Evolutionary conservation across 2,888 invertebrate species (phyloP).

Genomic region (Cistogaster globosa): DNA sequence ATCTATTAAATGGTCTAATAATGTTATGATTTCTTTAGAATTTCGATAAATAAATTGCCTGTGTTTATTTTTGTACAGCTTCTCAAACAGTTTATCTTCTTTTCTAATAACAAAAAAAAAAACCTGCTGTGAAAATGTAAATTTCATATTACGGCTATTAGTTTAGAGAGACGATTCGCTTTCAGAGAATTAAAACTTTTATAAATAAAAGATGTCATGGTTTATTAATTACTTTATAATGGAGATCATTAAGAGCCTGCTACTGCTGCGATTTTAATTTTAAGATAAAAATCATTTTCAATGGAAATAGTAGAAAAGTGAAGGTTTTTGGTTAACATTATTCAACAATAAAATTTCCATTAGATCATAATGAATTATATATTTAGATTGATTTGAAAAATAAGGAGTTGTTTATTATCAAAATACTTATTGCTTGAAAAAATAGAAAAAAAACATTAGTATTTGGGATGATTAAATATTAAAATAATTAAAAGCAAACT

Average conservation of each 20-base stretch:
- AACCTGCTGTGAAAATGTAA: slow-evolving; percentile 66
- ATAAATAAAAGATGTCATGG: slow-evolving; percentile 63
- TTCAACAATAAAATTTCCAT: slow-evolving; percentile 41
- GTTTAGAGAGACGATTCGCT: slow-evolving; percentile 46
- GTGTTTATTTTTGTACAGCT: slow-evolving; percentile 48
- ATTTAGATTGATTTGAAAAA: slow-evolving; percentile 42
- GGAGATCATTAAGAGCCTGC: slow-evolving; percentile 66
- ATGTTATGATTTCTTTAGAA: slow-evolving; percentile 70
- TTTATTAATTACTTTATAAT: slow-evolving; percentile 71
- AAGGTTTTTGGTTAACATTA: slow-evolving; percentile 43
- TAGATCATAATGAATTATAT: slow-evolving; percentile 65
- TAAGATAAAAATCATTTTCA: slow-evolving; percentile 59
- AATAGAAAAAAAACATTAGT: background rate
- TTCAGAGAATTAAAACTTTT: slow-evolving; percentile 23
- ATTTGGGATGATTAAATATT: too few species aligned
- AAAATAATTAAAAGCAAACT: too few species aligned
- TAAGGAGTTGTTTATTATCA: background rate
- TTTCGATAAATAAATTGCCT: slow-evolving; percentile 50
- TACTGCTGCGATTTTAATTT: slow-evolving; percentile 67
- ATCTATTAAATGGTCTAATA: slow-evolving; percentile 69
- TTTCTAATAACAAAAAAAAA: slow-evolving; percentile 30
- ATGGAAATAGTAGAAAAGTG: slow-evolving; percentile 41
- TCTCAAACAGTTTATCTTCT: slow-evolving; percentile 44
- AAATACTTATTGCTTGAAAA: background rate
- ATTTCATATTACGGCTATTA: slow-evolving; percentile 53